Conservation (phyloP, 2,888 invertebrate genomes). For the Dicyrtoma fusca region DNA sequence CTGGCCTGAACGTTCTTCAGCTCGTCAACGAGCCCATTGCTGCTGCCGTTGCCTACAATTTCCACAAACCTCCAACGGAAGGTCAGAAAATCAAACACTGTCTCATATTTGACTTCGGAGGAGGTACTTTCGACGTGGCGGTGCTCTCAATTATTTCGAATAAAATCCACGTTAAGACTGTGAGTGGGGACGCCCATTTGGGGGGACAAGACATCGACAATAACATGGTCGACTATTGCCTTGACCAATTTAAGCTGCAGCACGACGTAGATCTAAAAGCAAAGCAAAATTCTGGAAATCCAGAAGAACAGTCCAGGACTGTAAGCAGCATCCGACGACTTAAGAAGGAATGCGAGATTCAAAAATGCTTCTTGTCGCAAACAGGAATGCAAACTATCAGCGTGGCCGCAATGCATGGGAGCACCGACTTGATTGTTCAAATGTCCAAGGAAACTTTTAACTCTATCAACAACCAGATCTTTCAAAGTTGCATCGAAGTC, state of each 20-base stretch:
- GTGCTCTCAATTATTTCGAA: constrained; percentile 25
- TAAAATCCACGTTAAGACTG: constrained; percentile 19
- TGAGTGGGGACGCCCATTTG: constrained; percentile 15
- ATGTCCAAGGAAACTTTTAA: constrained; percentile 26
- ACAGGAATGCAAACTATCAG: neutral
- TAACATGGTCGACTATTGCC: constrained; percentile 1
- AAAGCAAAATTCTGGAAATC: constrained; percentile 12
- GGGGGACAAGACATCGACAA: constrained; percentile 14
- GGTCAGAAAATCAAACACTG: constrained; percentile 5
- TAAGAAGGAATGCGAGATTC: constrained; percentile 35
- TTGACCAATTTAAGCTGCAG: neutral
- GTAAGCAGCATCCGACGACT: constrained; percentile 22
- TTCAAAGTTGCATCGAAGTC: constrained; percentile 34
- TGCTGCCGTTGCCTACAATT: constrained; percentile 65
- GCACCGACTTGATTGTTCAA: too few species aligned
- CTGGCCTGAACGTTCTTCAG: constrained; percentile 82
- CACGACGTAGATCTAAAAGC: neutral
- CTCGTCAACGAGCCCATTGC: constrained; percentile 91
- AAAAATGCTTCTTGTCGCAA: constrained; percentile 31
- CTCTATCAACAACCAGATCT: constrained; percentile 30
- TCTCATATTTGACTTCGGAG: constrained; percentile 44
- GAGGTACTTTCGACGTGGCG: constrained; percentile 50
- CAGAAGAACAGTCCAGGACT: neutral
- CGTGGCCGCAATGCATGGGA: neutral
- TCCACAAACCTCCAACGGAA: neutral